A percentile compares a stretch with the other conserved stretches of the same genome.
Conservation (phyloP, 2,888 invertebrate genomes). For the Tortricodes alternella region DNA sequence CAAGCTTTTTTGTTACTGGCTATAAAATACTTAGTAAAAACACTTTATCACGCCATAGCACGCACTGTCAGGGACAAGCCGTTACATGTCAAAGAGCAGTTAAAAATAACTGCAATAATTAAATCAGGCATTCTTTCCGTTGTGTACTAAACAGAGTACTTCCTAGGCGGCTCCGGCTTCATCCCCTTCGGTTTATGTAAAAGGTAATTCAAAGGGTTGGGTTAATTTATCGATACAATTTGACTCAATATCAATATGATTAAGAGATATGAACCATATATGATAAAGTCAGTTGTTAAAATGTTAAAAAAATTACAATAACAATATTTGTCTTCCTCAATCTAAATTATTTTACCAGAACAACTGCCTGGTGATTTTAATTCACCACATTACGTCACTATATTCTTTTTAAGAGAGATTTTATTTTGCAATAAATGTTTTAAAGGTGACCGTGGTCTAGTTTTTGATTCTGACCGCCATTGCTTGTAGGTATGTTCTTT, state of each 20-base stretch:
- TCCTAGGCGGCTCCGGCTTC: conserved; percentile 60
- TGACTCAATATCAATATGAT: neutral
- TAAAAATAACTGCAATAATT: conserved; percentile 66
- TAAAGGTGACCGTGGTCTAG: neutral
- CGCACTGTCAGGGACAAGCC: conserved; percentile 33
- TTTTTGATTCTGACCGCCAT: neutral
- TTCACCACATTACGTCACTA: no score
- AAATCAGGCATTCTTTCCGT: conserved; percentile 67
- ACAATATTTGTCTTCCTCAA: no score
- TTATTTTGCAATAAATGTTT: neutral
- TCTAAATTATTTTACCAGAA: no score
- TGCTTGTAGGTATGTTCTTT: neutral
- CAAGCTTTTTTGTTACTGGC: neutral
- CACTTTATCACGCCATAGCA: conserved; percentile 26
- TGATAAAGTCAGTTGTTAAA: no score
- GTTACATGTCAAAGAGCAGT: conserved; percentile 63
- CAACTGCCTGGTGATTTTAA: neutral
- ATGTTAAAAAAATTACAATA: no score
- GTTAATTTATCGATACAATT: conserved; percentile 32
- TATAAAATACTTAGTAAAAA: neutral
- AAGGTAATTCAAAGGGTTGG: conserved; percentile 42
- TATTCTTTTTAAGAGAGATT: no score
- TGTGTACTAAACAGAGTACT: conserved; percentile 57
- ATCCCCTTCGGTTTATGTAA: conserved; percentile 57
- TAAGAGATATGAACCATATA: no score